A percentile compares a stretch with the other conserved stretches of the same genome.
These are phyloP conservation scores for Tiliacea aurago DNA, from an alignment of 2,888 invertebrate genomes.

Conservation along the genomic window DNA sequence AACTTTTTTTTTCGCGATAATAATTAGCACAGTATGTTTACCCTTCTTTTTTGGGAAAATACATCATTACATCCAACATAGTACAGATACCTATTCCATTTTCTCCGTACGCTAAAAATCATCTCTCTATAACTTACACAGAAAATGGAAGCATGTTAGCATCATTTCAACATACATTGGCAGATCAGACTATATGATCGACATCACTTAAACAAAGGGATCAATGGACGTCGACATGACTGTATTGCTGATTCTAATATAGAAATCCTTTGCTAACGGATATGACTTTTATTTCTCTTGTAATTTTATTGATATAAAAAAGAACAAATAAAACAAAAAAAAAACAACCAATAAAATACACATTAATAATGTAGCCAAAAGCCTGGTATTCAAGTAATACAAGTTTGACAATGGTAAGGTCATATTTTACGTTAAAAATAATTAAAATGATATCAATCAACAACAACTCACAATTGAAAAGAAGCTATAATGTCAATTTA, in stretches of 20 bases:
- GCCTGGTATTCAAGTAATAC: no score
- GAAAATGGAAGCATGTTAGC: constrained; percentile 9
- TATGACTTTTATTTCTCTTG: no score
- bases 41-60: neutral
- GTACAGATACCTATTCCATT: neutral
- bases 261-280: neutral
- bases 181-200: constrained; percentile 36
- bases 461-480: neutral
- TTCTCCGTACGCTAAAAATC: neutral
- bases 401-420: no score
- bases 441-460: no score
- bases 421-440: no score
- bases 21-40: neutral
- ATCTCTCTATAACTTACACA: neutral
- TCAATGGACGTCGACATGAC: constrained; percentile 28
- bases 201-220: constrained; percentile 36
- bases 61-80: no score
- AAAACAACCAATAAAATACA: no score
- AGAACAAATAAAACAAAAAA: no score
- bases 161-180: constrained; percentile 37
- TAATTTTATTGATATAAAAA: no score
- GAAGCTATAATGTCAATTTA: no score
- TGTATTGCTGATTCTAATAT: neutral
- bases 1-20: no score
- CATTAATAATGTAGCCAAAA: no score